phyloP scores from a whole-genome alignment of 2,113 vertebrate genomes.

The Ondatra zibethicus region DNA sequence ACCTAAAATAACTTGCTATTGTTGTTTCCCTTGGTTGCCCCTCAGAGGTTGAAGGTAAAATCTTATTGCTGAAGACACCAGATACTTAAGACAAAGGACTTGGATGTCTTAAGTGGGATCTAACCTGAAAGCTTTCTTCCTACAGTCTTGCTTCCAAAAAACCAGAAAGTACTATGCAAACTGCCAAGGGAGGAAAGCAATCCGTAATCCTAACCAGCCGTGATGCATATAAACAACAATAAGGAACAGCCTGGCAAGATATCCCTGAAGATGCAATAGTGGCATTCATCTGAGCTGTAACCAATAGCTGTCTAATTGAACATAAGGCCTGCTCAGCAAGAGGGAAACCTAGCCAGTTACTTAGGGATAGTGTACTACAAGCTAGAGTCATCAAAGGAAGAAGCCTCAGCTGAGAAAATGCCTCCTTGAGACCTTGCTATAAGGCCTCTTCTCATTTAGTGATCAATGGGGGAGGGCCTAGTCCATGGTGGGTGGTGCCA shows the following conservation, averaged over 20 bases:
- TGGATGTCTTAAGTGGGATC: neutral
- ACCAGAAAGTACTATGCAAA: neutral
- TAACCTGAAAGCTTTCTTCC: neutral
- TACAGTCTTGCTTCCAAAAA: neutral
- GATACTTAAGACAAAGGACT: neutral
- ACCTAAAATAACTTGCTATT: neutral
- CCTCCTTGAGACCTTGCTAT: neutral
- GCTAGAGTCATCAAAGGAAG: neutral
- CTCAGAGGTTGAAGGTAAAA: neutral
- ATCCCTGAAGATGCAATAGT: neutral
- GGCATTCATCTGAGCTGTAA: neutral
- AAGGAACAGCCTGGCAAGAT: neutral
- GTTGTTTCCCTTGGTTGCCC: neutral
- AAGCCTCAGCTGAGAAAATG: neutral
- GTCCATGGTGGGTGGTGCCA: neutral
- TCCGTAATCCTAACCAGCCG: neutral
- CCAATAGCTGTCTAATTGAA: neutral
- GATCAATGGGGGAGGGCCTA: neutral
- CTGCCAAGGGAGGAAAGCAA: neutral
- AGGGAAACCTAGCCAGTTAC: neutral
- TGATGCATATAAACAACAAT: neutral
- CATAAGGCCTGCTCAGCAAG: neutral
- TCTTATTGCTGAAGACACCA: neutral
- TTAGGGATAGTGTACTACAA: neutral
- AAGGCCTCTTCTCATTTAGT: neutral